Conservation (phyloP, 2,113 vertebrate genomes). For the Hoplias malabaricus region DNA sequence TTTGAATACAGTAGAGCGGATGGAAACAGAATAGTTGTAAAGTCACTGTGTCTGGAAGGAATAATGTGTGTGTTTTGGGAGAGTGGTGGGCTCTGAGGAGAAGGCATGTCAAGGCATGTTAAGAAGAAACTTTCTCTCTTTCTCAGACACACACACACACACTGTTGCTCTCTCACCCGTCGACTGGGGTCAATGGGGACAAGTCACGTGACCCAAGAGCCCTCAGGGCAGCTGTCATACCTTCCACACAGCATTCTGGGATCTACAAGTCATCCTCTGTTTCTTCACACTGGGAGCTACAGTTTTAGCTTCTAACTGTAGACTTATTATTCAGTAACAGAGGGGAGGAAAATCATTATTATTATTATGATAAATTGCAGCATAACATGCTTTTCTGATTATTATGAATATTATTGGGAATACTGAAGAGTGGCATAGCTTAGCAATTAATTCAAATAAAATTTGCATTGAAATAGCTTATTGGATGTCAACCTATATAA, state of each 20-base stretch:
- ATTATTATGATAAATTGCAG: not conserved
- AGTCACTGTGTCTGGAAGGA: not conserved
- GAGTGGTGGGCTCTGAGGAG: not conserved
- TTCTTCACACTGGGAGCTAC: not conserved
- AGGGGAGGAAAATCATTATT: not conserved
- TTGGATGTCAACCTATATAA: no score
- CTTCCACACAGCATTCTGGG: not conserved
- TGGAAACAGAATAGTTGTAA: constrained; percentile 3
- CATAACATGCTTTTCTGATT: no score
- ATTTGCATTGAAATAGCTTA: no score
- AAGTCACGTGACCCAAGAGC: constrained; percentile 58
- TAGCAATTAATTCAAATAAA: no score
- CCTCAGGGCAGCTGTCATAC: constrained; percentile 46
- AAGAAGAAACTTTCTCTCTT: constrained; percentile 54
- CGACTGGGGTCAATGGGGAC: constrained; percentile 53
- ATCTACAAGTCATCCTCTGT: not conserved
- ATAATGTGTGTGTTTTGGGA: no score
- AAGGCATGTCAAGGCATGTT: constrained; percentile 60
- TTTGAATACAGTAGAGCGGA: constrained; percentile 13
- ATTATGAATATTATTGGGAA: no score
- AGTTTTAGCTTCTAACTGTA: not conserved
- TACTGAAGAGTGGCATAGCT: no score
- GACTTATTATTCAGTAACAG: not conserved
- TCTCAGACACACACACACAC: no score
- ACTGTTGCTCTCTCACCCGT: constrained; percentile 53